Base-by-base conservation (phyloP, 2,113 vertebrate species). In the Acrocephalus kingi region DNA sequence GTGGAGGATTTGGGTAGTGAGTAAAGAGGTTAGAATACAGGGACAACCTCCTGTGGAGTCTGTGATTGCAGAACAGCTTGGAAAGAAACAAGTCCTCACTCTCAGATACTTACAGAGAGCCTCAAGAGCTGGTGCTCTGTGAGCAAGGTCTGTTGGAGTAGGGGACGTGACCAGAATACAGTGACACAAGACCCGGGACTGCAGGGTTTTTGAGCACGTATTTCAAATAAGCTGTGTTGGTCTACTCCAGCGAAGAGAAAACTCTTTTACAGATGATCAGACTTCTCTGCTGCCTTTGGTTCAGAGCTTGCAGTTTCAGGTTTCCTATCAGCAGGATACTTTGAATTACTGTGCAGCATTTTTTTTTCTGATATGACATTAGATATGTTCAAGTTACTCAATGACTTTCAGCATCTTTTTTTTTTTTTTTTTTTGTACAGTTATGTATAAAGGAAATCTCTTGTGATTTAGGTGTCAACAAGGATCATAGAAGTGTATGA, bases 11-110 rank as follows among this genome's bases (percentile, higher is more conserved):
- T 93, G 87, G 77, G 74, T 87, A 84, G 84, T 84, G 93, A 89
- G 89, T 93, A 93, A 95, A 96, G 84, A 96, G 93, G 93, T 96
- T 95, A 94, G 92, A 81, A 81, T 68, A 45, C 73, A 91, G 81
- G 77, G 69, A 84, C 81, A 93, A 51, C 74, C 90, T 93, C 90
- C 95, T 81, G 87, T 78, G 90, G 96, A 91, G 95, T 52, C 37
- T 94, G 87, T 94, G 95, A 95, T 97, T 95, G 74, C 84, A 67
- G 69, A 89, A 81, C 37, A 81, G 43, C 74, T 93, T 55, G 17
- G 68, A 87, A 86, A 92, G 63, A 95, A 77, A 72, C 62, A 91
- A 91, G 49, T 83, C 68, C 45, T 93, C 62, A 68, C 58, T 92
- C 90, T 75, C 35, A 76, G 41, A 66, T 63, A 81, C 77, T 91